Base-by-base conservation (phyloP, 2,888 invertebrate species). In the Stenodema calcarata region DNA sequence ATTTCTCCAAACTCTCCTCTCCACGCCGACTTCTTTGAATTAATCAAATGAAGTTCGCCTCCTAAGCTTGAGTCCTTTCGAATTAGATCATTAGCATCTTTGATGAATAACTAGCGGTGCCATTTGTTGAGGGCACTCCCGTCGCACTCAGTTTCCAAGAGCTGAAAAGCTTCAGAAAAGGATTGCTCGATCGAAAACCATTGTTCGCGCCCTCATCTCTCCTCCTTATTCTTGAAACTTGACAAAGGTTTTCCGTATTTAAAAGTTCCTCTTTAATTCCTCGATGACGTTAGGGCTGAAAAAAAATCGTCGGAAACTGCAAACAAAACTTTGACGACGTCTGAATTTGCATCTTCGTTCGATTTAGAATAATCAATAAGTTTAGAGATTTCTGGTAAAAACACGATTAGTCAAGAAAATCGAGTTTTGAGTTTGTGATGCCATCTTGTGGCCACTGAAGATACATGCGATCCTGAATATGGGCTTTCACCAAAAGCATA, bases 61-160 rank as follows among this genome's bases (percentile, higher is more conserved):
- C 54, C n/a, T 35, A 7, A 62, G 62, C 62, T 23, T 23, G 44
- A 78, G 78, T 78, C 44, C 44, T 78, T 44, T 23, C 78, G 44
- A 78, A 78, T 78, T 41, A 78, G 41, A 78, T 78, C 78, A 78
- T 78, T 78, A 78, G 78, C 78, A 78, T 78, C 78, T 78, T 78
- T 78, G 78, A 78, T 78, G 78, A 78, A 78, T 78, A 78, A 78
- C 42, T 78, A 78, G 78, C 41, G 44, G 78, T 78, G 78, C 78
- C 44, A 78, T 78, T 78, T 44, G 78, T 42, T 44, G 42, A 23
- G 78, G 44, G 62, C 62, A 62, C 62, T 62, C n/a, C 62, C 62
- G 23, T 62, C 62, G 62, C 62, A 11, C 27, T 27, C 62, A 62
- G 18, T 62, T 62, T 23, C 62, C 62, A n/a, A 18, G 62, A 62